These are phyloP conservation scores for Drosophila truncata DNA, from an alignment of 1,140 invertebrate genomes.

Conservation along the genomic window DNA sequence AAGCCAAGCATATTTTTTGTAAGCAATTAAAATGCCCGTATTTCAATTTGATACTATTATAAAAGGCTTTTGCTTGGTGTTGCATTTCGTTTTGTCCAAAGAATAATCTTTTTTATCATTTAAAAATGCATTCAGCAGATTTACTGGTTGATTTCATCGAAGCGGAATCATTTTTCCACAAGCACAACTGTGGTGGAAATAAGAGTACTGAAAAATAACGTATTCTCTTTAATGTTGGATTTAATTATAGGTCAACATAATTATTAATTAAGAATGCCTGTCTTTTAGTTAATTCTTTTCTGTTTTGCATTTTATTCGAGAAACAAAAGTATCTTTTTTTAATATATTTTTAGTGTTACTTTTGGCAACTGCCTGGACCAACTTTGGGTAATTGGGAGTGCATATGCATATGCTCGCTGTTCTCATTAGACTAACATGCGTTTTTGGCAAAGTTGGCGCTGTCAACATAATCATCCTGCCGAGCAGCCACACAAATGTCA, in stretches of 20 bases:
- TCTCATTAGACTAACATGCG: conserved; percentile 44
- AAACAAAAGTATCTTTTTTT: not conserved
- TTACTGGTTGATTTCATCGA: conserved; percentile 46
- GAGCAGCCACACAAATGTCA: conserved; percentile 57
- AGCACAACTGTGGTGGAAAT: not conserved
- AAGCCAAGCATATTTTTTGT: conserved; percentile 38
- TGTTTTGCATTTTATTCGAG: not conserved
- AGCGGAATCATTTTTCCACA: conserved; percentile 31
- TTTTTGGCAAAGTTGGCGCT: conserved; percentile 29
- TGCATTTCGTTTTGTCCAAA: conserved; percentile 1
- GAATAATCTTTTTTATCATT: conserved; percentile 33
- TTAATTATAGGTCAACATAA: too few relatives aligned
- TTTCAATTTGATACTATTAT: conserved; percentile 62
- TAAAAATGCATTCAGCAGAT: conserved; percentile 41
- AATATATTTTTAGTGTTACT: not conserved
- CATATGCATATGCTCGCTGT: conserved; percentile 4
- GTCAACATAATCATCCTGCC: conserved; percentile 34
- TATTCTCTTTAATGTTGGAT: too few relatives aligned
- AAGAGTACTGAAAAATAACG: too few relatives aligned
- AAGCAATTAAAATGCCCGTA: conserved; percentile 57
- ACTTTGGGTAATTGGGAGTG: conserved; percentile 8
- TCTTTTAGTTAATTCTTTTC: not conserved
- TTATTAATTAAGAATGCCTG: not conserved
- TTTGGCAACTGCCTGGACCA: not conserved
- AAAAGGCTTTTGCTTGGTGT: conserved; percentile 19